Evolutionary conservation across 2,888 invertebrate genomes (phyloP).

Genomic region (Seira musarum): DNA sequence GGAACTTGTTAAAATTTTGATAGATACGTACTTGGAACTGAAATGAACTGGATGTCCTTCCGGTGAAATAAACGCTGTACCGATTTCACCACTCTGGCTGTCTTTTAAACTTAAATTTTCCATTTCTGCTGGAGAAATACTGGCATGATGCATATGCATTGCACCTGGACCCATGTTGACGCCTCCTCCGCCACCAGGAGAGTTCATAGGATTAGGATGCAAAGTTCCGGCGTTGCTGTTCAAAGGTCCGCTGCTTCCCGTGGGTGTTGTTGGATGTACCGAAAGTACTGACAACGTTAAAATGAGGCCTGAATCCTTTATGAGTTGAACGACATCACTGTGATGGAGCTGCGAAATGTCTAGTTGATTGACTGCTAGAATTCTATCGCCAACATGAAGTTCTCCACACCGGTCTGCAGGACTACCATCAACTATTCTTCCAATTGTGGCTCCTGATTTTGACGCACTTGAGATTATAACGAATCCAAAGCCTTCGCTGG

Average conservation of each 20-base stretch:
- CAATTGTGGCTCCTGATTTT: slow-evolving; percentile 90
- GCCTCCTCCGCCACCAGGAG: slow-evolving; percentile 29
- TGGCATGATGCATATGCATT: slow-evolving; percentile 43
- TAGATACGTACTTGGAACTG: slow-evolving; percentile 65
- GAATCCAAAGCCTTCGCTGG: slow-evolving; percentile 98
- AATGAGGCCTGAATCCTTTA: slow-evolving; percentile 94
- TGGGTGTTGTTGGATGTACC: slow-evolving; percentile 40
- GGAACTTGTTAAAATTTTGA: not conserved
- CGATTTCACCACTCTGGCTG: slow-evolving; percentile 64
- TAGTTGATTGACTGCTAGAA: slow-evolving; percentile 94
- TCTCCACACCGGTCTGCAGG: slow-evolving; percentile 95
- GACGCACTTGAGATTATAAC: slow-evolving; percentile 97
- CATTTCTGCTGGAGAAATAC: slow-evolving; percentile 61
- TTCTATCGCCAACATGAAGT: slow-evolving; percentile 94
- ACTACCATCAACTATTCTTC: slow-evolving; percentile 95
- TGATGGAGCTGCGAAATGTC: slow-evolving; percentile 94
- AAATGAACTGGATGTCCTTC: slow-evolving; percentile 68
- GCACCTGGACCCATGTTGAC: not conserved
- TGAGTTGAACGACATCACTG: slow-evolving; percentile 96
- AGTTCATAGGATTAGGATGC: slow-evolving; percentile 50
- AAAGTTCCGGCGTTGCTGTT: slow-evolving; percentile 41
- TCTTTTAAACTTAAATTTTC: slow-evolving; percentile 66
- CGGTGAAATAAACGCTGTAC: slow-evolving; percentile 69
- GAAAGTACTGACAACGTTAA: slow-evolving; percentile 77
- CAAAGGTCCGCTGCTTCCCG: slow-evolving; percentile 28